phyloP scores from a whole-genome alignment of 2,888 invertebrate genomes.

The Microctonus aethiopoides region DNA sequence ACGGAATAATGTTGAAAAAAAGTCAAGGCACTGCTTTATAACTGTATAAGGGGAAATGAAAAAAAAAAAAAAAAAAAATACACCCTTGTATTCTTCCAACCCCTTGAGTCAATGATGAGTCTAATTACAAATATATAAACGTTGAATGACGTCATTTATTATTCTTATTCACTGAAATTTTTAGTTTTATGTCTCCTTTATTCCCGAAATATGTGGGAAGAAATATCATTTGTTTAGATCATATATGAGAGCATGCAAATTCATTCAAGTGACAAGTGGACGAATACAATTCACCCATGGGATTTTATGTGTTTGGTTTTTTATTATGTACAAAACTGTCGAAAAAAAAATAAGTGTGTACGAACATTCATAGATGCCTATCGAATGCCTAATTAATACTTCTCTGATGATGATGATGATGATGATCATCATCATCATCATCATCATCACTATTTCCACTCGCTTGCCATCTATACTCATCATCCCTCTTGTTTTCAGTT shows the following conservation, averaged over 20 bases:
- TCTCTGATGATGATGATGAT: neutral
- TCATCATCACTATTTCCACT: neutral
- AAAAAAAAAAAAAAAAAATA: neutral
- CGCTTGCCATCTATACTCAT: conserved; percentile 1
- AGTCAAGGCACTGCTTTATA: neutral
- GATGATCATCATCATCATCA: neutral
- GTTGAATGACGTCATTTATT: neutral
- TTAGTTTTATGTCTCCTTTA: too few species aligned
- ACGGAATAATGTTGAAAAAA: neutral
- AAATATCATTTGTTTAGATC: neutral
- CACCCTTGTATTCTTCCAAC: neutral
- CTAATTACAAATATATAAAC: neutral
- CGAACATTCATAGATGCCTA: neutral
- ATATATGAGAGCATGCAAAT: neutral
- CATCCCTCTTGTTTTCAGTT: conserved; percentile 26
- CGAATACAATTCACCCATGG: neutral
- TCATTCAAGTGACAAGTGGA: neutral
- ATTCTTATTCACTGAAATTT: neutral
- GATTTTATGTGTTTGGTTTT: neutral
- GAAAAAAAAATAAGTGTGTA: neutral
- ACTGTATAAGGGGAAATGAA: neutral
- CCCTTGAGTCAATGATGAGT: neutral
- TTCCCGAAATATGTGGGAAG: too few species aligned
- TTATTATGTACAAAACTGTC: neutral
- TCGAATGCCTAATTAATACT: conserved; percentile 17